Conservation (phyloP, 2,888 invertebrate species). For the Leptopilina syphax region DNA sequence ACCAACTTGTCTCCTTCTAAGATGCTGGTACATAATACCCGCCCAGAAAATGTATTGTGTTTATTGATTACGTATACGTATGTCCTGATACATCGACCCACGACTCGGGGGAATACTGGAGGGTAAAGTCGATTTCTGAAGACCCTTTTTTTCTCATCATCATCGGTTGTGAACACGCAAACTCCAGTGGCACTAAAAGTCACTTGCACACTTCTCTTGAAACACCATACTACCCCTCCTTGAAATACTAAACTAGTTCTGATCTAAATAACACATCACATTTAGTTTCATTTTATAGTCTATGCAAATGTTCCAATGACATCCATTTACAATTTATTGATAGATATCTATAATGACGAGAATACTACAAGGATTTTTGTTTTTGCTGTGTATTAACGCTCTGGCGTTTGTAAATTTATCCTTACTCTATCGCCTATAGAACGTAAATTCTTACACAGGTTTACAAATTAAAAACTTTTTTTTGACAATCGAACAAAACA, state of each 20-base stretch:
- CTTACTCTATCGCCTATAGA: no score
- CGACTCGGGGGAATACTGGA: conserved; percentile 24
- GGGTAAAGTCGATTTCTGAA: conserved; percentile 48
- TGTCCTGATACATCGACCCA: conserved; percentile 37
- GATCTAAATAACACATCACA: conserved; percentile 37
- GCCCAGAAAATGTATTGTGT: conserved; percentile 52
- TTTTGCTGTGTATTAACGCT: no score
- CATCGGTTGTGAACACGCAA: conserved; percentile 42
- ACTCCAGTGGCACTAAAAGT: conserved; percentile 6
- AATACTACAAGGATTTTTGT: no score
- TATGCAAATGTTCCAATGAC: neutral
- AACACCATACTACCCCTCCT: neutral
- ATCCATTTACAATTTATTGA: neutral
- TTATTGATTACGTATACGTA: conserved; percentile 52
- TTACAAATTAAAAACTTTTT: no score
- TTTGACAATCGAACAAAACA: no score
- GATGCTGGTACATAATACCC: conserved; percentile 21
- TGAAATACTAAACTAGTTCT: conserved; percentile 5
- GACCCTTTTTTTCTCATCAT: conserved; percentile 45
- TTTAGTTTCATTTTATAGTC: neutral
- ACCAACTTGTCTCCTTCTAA: conserved; percentile 50
- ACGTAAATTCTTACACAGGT: no score
- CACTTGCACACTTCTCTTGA: neutral
- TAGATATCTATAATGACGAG: neutral
- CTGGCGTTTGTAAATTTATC: no score